phyloP scores from a whole-genome alignment of 1,140 invertebrate species.

The Leptopilina boulardi region DNA sequence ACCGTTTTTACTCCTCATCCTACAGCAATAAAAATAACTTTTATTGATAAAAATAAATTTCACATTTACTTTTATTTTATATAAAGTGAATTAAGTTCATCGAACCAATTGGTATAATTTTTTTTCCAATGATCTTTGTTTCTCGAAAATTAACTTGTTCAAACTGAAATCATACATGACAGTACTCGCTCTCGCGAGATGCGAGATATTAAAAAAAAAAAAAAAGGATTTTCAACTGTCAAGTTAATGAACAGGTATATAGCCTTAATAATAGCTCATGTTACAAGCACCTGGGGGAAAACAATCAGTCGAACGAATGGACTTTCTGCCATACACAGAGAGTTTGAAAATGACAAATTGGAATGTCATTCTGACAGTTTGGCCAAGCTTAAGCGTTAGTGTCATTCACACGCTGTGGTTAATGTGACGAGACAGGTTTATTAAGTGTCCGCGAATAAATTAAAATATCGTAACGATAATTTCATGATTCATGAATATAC shows the following conservation, averaged over 20 bases:
- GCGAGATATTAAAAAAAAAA: constrained; percentile 7
- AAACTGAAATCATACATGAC: neutral
- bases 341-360: constrained; percentile 54
- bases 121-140: neutral
- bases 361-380: constrained; percentile 52
- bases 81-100: too few species aligned
- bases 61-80: too few species aligned
- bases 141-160: neutral
- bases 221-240: constrained; percentile 11
- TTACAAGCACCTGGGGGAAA: constrained; percentile 44
- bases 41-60: too few species aligned
- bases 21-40: too few species aligned
- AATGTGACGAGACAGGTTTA: constrained; percentile 35
- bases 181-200: neutral
- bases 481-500: constrained; percentile 44
- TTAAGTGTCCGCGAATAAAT: constrained; percentile 38
- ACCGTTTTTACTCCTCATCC: too few species aligned
- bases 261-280: constrained; percentile 26
- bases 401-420: constrained; percentile 35
- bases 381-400: constrained; percentile 31
- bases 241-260: constrained; percentile 9
- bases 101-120: too few species aligned
- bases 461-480: constrained; percentile 36
- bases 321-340: constrained; percentile 49
- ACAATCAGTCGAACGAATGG: constrained; percentile 55